Evolutionary conservation across 2,113 vertebrate species (phyloP).

Genomic region (Archocentrus centrarchus): DNA sequence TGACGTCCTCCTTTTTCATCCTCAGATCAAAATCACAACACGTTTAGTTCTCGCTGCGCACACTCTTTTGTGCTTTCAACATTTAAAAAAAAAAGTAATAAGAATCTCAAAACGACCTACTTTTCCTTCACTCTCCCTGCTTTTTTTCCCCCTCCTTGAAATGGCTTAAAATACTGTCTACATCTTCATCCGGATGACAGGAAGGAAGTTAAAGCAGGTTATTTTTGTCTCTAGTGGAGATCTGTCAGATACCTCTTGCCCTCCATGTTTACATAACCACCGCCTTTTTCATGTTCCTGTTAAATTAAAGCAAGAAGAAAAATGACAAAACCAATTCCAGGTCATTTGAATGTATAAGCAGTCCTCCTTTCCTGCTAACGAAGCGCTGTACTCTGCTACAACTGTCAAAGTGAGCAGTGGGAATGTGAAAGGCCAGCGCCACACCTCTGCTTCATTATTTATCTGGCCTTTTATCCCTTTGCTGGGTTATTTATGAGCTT

Average conservation of each 20-base stretch:
- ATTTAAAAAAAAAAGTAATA: conserved; percentile 8
- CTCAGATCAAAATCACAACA: conserved; percentile 22
- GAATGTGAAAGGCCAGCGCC: conserved; percentile 45
- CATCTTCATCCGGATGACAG: conserved; percentile 42
- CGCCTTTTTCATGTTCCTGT: background rate
- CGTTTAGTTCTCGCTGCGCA: background rate
- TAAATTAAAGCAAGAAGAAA: conserved; percentile 8
- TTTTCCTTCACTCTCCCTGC: background rate
- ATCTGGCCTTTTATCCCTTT: conserved; percentile 64
- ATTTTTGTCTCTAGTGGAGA: conserved; percentile 51
- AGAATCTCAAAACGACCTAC: conserved; percentile 37
- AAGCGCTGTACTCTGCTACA: background rate
- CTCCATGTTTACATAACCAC: background rate
- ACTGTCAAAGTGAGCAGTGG: conserved; percentile 1
- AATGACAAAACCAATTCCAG: background rate
- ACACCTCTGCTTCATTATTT: conserved; percentile 57
- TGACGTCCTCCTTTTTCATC: conserved; percentile 40
- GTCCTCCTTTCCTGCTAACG: background rate
- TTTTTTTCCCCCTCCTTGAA: conserved; percentile 12
- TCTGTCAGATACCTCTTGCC: conserved; percentile 42
- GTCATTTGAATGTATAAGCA: background rate
- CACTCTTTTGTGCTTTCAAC: conserved; percentile 14
- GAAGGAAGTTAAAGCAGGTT: conserved; percentile 33
- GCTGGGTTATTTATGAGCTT: conserved; percentile 67
- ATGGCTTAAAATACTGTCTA: conserved; percentile 26